These are phyloP conservation scores for Bujurquina vittata DNA, from an alignment of 2,113 vertebrate species.

Conservation along the genomic window DNA sequence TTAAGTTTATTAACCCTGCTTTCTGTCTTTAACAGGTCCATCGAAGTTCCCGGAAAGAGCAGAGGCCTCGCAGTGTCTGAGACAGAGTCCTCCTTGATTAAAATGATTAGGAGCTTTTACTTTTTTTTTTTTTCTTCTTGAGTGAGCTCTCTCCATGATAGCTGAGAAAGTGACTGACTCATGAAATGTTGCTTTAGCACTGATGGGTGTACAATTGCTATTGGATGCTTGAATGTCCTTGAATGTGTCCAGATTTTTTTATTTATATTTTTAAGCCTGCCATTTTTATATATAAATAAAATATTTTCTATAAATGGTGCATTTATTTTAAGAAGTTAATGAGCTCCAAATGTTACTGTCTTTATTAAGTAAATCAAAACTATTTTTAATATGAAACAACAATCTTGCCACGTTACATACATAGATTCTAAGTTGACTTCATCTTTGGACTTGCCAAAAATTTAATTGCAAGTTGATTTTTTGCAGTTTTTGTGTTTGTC, in stretches of 20 bases:
- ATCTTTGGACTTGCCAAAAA: not conserved
- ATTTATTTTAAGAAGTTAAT: not conserved
- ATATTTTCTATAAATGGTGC: not conserved
- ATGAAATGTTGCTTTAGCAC: not conserved
- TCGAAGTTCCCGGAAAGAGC: constrained; percentile 25
- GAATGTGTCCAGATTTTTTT: not conserved
- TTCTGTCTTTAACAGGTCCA: constrained; percentile 26
- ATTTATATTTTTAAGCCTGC: not conserved
- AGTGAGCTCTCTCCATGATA: not conserved
- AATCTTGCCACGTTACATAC: not conserved
- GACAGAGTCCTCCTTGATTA: not conserved
- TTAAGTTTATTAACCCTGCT: not conserved
- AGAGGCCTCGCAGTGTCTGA: constrained; percentile 34
- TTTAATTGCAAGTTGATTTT: not conserved
- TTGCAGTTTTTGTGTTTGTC: not conserved
- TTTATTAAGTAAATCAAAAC: not conserved
- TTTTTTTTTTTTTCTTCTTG: not conserved
- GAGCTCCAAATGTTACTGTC: not conserved
- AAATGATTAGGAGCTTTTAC: not conserved
- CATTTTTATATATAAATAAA: not conserved
- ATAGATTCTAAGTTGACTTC: not conserved
- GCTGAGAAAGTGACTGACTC: not conserved
- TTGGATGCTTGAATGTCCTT: not conserved
- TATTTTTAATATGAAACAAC: not conserved
- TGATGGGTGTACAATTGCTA: not conserved